These are phyloP conservation scores for Datnioides undecimradiatus DNA, from an alignment of 2,113 vertebrate species.

Conservation along the genomic window DNA sequence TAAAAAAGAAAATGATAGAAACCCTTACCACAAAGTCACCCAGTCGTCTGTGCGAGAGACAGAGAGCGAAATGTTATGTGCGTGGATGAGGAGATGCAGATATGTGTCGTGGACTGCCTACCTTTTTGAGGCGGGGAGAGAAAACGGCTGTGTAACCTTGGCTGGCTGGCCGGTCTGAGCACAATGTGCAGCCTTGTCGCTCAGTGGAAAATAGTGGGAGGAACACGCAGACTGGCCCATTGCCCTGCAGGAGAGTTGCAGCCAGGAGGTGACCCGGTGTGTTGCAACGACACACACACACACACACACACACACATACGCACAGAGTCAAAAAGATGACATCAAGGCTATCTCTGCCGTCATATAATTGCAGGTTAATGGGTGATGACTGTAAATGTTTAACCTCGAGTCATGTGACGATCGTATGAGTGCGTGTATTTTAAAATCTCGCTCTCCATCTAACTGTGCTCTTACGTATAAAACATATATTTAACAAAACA, in stretches of 20 bases:
- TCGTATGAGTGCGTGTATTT: no score
- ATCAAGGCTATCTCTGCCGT: neutral
- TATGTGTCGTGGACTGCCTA: slow-evolving; percentile 19
- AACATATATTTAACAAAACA: no score
- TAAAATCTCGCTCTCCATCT: no score
- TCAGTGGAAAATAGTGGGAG: slow-evolving; percentile 73
- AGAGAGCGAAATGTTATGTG: neutral
- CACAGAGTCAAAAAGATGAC: slow-evolving; percentile 24
- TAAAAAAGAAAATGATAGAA: neutral
- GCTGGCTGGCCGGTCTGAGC: slow-evolving; percentile 54
- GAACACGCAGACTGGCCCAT: slow-evolving; percentile 58
- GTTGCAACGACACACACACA: slow-evolving; percentile 50
- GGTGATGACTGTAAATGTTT: neutral
- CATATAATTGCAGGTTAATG: neutral
- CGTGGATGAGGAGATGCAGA: slow-evolving; percentile 35
- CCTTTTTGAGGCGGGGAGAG: slow-evolving; percentile 40
- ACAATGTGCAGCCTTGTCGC: slow-evolving; percentile 71
- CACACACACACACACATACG: neutral
- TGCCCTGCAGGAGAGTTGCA: slow-evolving; percentile 59
- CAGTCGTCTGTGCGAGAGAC: neutral
- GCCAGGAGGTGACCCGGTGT: slow-evolving; percentile 68
- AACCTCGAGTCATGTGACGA: neutral
- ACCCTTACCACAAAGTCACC: slow-evolving; percentile 47
- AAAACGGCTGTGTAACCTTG: slow-evolving; percentile 60
- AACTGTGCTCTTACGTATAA: no score